These are phyloP conservation scores for Catagonus wagneri DNA, from an alignment of 2,113 vertebrate genomes.

Conservation along the genomic window DNA sequence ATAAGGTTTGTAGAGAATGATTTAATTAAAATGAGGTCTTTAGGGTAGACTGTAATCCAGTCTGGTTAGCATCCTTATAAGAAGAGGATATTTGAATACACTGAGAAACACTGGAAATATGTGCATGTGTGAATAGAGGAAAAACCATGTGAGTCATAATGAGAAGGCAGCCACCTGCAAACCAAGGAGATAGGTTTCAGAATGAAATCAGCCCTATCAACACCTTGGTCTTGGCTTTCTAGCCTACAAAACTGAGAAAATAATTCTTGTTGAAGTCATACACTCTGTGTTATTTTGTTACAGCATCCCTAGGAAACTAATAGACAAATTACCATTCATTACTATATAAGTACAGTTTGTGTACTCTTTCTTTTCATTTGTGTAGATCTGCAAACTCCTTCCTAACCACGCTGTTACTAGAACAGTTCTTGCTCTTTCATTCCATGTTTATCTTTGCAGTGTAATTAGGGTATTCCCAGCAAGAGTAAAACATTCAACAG, in stretches of 20 bases:
- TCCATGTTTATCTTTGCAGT: neutral
- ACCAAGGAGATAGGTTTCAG: neutral
- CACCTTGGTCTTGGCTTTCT: neutral
- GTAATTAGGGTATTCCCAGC: neutral
- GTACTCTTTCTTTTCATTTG: neutral
- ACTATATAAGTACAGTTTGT: neutral
- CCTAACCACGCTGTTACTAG: neutral
- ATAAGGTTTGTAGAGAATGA: neutral
- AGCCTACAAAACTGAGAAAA: neutral
- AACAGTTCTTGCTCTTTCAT: neutral
- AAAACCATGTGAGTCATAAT: neutral
- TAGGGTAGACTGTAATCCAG: neutral
- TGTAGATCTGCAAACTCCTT: neutral
- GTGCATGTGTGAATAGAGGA: neutral
- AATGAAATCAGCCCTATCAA: neutral
- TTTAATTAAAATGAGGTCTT: neutral
- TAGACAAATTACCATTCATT: neutral
- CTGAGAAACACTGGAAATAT: neutral
- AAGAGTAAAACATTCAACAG: neutral
- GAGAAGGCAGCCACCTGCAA: neutral
- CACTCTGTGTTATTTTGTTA: neutral
- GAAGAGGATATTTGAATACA: neutral
- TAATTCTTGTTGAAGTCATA: neutral
- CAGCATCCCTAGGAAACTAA: neutral
- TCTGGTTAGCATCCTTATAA: neutral